Evolutionary conservation across 2,113 vertebrate genomes (phyloP).

Genomic region (Eulemur rufifrons): DNA sequence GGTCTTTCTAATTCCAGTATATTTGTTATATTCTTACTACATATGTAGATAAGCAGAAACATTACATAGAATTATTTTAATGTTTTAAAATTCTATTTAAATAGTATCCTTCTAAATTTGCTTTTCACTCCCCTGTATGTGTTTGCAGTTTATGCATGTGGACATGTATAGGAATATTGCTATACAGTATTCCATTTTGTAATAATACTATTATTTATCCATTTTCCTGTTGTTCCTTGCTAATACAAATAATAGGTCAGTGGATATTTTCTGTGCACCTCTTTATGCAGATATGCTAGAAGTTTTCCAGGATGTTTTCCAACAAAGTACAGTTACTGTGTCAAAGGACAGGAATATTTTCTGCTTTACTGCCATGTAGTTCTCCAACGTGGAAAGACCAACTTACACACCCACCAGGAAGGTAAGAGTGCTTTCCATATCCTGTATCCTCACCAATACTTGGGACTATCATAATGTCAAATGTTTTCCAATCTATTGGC

Average conservation of each 20-base stretch:
- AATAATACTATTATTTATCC: background rate
- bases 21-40: background rate
- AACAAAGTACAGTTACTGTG: background rate
- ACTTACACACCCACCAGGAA: too few relatives aligned
- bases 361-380: background rate
- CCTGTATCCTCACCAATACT: background rate
- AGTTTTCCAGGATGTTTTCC: background rate
- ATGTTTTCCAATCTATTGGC: background rate
- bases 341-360: background rate
- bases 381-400: background rate
- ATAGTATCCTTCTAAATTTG: background rate
- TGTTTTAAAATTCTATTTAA: background rate
- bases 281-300: background rate
- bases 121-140: background rate
- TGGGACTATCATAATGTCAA: background rate
- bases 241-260: background rate
- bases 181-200: background rate
- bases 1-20: background rate
- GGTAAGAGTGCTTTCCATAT: background rate
- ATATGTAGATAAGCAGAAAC: background rate
- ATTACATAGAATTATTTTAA: background rate
- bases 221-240: background rate
- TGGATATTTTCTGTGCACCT: background rate
- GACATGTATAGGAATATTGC: background rate
- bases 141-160: background rate